Conservation (phyloP, 2,888 invertebrate genomes). For the Acronicta alni region DNA sequence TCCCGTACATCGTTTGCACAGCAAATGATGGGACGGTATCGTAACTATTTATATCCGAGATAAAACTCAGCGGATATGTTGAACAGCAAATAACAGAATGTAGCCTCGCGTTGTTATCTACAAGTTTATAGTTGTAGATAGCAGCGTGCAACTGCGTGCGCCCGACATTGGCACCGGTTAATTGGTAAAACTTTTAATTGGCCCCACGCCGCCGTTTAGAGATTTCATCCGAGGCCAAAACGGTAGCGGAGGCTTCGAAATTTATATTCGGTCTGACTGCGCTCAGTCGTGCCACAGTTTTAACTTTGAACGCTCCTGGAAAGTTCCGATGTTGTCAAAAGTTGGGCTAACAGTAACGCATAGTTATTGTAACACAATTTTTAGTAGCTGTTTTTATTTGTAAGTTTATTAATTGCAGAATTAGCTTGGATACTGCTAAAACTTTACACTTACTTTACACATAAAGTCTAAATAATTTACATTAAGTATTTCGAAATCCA, state of each 20-base stretch:
- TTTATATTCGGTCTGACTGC: background rate
- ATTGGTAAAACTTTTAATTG: conserved; percentile 74
- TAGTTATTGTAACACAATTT: no score
- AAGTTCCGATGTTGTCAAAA: conserved; percentile 1
- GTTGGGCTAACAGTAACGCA: background rate
- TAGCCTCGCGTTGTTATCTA: background rate
- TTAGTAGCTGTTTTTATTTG: no score
- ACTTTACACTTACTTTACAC: no score
- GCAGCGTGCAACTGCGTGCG: conserved; percentile 41
- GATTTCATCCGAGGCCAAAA: conserved; percentile 50
- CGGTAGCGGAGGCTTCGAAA: conserved; percentile 30
- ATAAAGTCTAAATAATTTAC: no score
- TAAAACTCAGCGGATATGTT: conserved; percentile 25
- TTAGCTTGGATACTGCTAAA: no score
- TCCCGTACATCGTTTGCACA: no score
- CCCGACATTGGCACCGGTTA: conserved; percentile 60
- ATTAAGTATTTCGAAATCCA: no score
- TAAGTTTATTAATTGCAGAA: no score
- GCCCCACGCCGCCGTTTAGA: conserved; percentile 53
- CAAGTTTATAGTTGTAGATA: conserved; percentile 31
- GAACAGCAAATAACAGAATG: conserved; percentile 4
- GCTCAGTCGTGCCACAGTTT: background rate
- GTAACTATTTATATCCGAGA: conserved; percentile 12
- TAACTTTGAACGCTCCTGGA: conserved; percentile 1
- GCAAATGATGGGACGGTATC: background rate